These are phyloP conservation scores for Fragum whitleyi DNA, from an alignment of 2,888 invertebrate genomes.

Conservation along the genomic window DNA sequence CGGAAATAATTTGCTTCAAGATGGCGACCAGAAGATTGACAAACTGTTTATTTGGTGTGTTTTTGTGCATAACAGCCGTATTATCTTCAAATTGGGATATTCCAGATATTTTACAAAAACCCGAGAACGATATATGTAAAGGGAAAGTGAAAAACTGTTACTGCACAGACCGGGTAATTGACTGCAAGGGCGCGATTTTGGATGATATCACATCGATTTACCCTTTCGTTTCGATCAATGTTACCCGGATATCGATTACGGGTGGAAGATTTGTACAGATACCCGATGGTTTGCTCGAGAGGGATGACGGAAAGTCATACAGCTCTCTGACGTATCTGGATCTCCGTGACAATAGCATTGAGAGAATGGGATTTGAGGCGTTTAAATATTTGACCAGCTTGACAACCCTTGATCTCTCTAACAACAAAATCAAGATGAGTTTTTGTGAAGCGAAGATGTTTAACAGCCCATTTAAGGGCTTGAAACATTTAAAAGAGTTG, in stretches of 20 bases:
- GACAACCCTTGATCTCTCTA: constrained; percentile 36
- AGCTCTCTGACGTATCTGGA: constrained; percentile 35
- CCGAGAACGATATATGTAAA: constrained; percentile 20
- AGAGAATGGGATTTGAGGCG: constrained; percentile 18
- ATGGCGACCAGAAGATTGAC: constrained; percentile 6
- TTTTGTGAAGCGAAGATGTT: constrained; percentile 23
- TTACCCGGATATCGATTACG: constrained; percentile 38
- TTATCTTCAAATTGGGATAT: neutral
- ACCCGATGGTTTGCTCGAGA: constrained; percentile 33
- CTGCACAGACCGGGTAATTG: constrained; percentile 37
- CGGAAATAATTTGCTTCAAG: constrained; percentile 7
- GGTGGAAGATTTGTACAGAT: constrained; percentile 29
- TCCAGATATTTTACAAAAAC: constrained; percentile 16
- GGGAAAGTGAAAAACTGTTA: constrained; percentile 36
- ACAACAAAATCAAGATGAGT: constrained; percentile 33
- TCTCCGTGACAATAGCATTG: constrained; percentile 40
- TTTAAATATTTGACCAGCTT: constrained; percentile 38
- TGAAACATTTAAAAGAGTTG: constrained; percentile 24
- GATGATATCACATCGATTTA: constrained; percentile 38
- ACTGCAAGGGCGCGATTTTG: constrained; percentile 37
- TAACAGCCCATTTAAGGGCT: constrained; percentile 17
- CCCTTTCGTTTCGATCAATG: constrained; percentile 32
- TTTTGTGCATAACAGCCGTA: neutral
- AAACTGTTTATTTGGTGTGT: neutral
- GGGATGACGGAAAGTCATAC: constrained; percentile 1